Conservation (phyloP, 2,888 invertebrate genomes). For the Ormyrus labotus region DNA sequence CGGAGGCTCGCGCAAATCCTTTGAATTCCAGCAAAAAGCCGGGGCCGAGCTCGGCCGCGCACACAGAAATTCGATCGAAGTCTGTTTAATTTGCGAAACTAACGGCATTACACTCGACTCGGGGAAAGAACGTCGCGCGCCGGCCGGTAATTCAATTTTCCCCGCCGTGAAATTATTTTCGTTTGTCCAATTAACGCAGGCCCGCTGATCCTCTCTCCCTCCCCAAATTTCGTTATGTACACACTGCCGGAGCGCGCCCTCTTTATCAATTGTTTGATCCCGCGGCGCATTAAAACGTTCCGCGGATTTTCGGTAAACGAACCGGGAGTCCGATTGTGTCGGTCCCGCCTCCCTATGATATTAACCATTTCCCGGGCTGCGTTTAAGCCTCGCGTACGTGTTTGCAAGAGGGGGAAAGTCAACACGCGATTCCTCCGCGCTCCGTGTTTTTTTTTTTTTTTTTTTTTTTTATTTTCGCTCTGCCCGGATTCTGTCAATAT, state of each 20-base stretch:
- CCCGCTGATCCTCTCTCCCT: conserved; percentile 1
- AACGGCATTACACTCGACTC: neutral
- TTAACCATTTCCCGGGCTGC: too few relatives aligned
- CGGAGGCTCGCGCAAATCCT: neutral
- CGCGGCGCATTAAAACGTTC: conserved; percentile 33
- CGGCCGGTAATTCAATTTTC: conserved; percentile 34
- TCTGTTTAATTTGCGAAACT: conserved; percentile 12
- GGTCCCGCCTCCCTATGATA: too few relatives aligned
- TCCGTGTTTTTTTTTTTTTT: too few relatives aligned
- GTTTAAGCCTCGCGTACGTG: too few relatives aligned
- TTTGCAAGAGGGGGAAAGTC: too few relatives aligned
- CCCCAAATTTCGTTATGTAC: conserved; percentile 32
- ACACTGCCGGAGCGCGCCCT: neutral
- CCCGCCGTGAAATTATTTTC: conserved; percentile 44
- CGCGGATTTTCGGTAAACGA: conserved; percentile 41
- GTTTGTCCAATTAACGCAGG: conserved; percentile 44
- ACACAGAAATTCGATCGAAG: neutral
- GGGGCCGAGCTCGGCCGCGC: neutral
- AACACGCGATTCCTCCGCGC: too few relatives aligned
- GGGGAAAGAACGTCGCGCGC: neutral
- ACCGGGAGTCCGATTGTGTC: neutral
- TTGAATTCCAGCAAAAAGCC: conserved; percentile 1
- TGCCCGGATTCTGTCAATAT: too few relatives aligned
- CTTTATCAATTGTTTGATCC: conserved; percentile 45
- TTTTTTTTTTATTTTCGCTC: too few relatives aligned